These are phyloP conservation scores for Rhinoderma darwinii DNA, from an alignment of 2,113 vertebrate species.

Conservation along the genomic window DNA sequence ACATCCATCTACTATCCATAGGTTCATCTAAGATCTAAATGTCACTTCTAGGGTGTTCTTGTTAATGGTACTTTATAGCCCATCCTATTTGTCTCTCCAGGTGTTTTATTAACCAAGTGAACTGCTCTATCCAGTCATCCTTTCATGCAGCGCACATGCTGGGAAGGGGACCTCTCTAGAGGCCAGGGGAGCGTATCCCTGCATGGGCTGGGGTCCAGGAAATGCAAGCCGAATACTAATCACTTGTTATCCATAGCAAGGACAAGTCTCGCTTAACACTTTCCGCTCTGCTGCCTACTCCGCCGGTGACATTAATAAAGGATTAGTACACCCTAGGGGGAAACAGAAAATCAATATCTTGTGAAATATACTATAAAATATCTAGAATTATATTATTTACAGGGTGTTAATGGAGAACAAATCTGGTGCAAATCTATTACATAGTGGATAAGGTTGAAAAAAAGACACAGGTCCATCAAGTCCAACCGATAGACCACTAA, in stretches of 20 bases:
- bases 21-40: not conserved
- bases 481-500: not conserved
- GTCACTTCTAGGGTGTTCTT: not conserved
- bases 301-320: constrained; percentile 46
- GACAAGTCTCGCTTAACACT: constrained; percentile 31
- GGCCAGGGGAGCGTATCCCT: constrained; percentile 2
- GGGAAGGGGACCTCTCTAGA: constrained; percentile 24
- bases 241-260: constrained; percentile 33
- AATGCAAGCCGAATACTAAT: constrained; percentile 24
- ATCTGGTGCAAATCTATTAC: not conserved
- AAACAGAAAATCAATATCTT: constrained; percentile 48
- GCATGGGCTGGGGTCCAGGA: constrained; percentile 9
- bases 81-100: constrained; percentile 6
- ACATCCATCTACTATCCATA: not conserved
- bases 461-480: too few species aligned
- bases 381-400: constrained; percentile 5
- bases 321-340: constrained; percentile 43
- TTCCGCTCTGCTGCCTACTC: constrained; percentile 44
- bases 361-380: constrained; percentile 45
- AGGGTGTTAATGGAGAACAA: constrained; percentile 1
- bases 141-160: constrained; percentile 1
- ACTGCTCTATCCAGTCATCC: constrained; percentile 5
- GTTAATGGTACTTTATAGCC: not conserved
- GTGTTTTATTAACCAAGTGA: constrained; percentile 7
- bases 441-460: too few species aligned